Evolutionary conservation across 2,797 vertebrate genomes (phyloP), one percentile per base, ranked within the genome.

Genomic region (Tauraco hartlaubi): DNA sequence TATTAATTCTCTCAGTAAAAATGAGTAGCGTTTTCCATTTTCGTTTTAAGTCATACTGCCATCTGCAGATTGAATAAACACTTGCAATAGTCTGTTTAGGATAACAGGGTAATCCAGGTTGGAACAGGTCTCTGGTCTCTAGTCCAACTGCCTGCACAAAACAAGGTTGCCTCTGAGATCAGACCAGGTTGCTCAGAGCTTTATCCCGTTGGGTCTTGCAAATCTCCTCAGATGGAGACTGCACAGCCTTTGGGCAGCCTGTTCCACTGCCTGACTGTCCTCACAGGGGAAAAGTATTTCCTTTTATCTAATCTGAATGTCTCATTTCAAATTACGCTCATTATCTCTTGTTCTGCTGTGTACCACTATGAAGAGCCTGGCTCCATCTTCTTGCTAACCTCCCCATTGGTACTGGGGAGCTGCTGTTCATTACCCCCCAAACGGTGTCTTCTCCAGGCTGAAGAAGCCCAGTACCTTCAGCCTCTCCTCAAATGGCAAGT

Each of bases 1-100:
- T 68, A 72, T 8, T 23, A 55, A 49, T 55, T 85, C 49, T 62
- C 16, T 56, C 61, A 66, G 51, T 43, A 80, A 94, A 92, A 90
- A 41, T 7, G 2, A 51, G n/a, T 7, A 29, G 41, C 12, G 39
- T 35, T 64, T 59, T 58, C 75, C 56, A 49, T 48, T 81, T 62
- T 68, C 90, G 88, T 84, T 43, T 85, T 97, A 97, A 96, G 84
- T 88, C 84, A 95, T 39, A 95, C 93, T 91, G 95, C 98, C 98
- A 98, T 58, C 98, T 98, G 88, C 80, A 94, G 98, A 87, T n/a
- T 58, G 80, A 86, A 90, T 21, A 41, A 81, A 55, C 18, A 54
- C 29, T 59, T 61, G 35, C 78, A 91, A n/a, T 23, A 41, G 9
- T 51, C 67, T 61, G 31, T 1, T 52, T 21, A 55, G 29, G 21